Base-by-base conservation (phyloP, 2,113 vertebrate species). In the Circaetus cinerascens region DNA sequence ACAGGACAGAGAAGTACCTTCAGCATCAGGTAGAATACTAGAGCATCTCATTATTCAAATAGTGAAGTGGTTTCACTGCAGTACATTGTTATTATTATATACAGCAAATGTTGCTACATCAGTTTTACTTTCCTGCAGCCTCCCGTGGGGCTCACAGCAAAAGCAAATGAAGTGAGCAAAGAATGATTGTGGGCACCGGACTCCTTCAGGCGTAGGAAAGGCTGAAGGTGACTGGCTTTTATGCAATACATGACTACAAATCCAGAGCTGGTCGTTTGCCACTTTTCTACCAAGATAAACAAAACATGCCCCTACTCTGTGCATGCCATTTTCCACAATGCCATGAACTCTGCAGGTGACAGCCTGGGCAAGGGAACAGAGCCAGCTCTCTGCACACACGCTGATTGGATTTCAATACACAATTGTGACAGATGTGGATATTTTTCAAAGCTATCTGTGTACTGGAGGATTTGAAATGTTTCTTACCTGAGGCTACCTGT, bases 401-500 rank as follows among this genome's bases (percentile, higher is more conserved):
- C 57, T n/a, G 73, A 59, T 2, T 55, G 53, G 53, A 69, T 90
- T 96, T 92, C 93, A 93, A 43, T 50, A 20, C 73, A 34, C 27
- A 1, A 4, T 48, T 77, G 77, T 82, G 86, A 95, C 91, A 94
- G 84, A 62, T 85, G 76, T 41, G 86, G 69, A 57, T 87, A 55
- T 68, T 95, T 94, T 91, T 95, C 91, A 91, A 78, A 93, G 69
- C 62, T 62, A 9, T 59, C 83, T 92, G 38, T 90, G 55, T 90
- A 51, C 38, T 6, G 34, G 40, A 92, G 71, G 48, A 90, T 93
- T 92, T 95, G 66, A 94, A 97, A 83, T 76, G 77, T 75, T 96
- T 91, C 94, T 96, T 88, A 94, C 94, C 94, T 95, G 84, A 90
- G 94, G 89, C 85, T 79, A 94, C 81, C 87, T 83, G 77, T 62